phyloP scores from a whole-genome alignment of 2,797 vertebrate genomes.

The Petrocephalus sullivani region DNA sequence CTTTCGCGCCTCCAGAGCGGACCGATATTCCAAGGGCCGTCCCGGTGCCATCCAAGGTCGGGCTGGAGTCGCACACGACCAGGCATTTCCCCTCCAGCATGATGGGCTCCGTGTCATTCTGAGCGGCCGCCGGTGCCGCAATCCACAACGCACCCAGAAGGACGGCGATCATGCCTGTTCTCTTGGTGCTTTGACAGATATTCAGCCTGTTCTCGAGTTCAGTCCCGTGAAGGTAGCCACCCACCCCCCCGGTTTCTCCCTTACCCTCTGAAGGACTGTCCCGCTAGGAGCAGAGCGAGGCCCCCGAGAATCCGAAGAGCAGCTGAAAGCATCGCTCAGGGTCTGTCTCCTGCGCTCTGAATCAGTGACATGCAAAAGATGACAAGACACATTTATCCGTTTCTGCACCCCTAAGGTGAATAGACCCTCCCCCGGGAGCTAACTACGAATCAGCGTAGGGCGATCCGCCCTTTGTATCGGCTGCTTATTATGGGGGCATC shows the following conservation, averaged over 20 bases:
- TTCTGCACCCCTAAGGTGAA: not conserved
- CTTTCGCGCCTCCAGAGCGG: constrained; percentile 90
- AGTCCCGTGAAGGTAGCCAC: constrained; percentile 12
- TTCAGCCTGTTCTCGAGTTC: not conserved
- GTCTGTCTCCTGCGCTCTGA: constrained; percentile 66
- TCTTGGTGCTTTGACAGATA: not conserved
- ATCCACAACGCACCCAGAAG: constrained; percentile 68
- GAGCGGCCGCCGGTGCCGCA: not conserved
- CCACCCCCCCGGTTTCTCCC: constrained; percentile 37
- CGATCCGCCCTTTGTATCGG: not conserved
- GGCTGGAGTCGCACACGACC: constrained; percentile 81
- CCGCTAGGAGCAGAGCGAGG: constrained; percentile 53
- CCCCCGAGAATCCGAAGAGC: constrained; percentile 61
- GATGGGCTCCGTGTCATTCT: not conserved
- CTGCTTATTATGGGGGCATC: not conserved
- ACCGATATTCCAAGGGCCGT: constrained; percentile 94
- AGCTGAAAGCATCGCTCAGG: constrained; percentile 71
- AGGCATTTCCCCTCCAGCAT: constrained; percentile 3
- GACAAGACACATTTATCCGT: not conserved
- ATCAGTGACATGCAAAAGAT: constrained; percentile 60
- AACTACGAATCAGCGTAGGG: not conserved
- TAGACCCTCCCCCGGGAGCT: not conserved
- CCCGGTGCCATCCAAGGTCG: constrained; percentile 86
- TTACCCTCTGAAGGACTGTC: constrained; percentile 44
- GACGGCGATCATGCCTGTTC: constrained; percentile 65